These are phyloP conservation scores for Styela plicata DNA, from an alignment of 23 tunicate species.

Conservation along the genomic window DNA sequence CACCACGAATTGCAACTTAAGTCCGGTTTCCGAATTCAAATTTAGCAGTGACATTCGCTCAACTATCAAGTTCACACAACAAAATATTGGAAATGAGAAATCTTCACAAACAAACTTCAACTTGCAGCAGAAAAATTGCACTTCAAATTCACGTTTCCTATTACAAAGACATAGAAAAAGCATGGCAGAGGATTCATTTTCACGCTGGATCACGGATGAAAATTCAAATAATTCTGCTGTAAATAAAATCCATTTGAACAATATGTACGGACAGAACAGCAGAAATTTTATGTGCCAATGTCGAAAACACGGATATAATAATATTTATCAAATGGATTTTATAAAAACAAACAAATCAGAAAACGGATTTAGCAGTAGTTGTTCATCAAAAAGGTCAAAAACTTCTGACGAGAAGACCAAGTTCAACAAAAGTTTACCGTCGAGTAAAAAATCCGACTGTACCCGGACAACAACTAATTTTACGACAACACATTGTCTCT, in stretches of 20 bases:
- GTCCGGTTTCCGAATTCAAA: not conserved
- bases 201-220: not conserved
- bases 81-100: not conserved
- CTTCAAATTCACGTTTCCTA: not conserved
- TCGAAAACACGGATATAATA: not conserved
- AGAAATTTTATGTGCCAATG: not conserved
- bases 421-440: not conserved
- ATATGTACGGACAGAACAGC: not conserved
- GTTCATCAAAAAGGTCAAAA: not conserved
- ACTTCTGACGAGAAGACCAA: not conserved
- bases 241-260: not conserved
- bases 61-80: not conserved
- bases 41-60: not conserved
- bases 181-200: not conserved
- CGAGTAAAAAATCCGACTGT: not conserved
- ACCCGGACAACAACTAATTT: not conserved
- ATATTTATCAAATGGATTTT: not conserved
- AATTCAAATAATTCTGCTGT: not conserved
- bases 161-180: not conserved
- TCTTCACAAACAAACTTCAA: not conserved
- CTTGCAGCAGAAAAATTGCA: not conserved
- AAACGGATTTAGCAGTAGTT: not conserved
- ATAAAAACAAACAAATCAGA: not conserved
- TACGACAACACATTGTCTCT: not conserved
- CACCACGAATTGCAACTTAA: not conserved